These are phyloP conservation scores for Lepidochitona cinerea DNA, from an alignment of 2,888 invertebrate genomes.

Conservation along the genomic window DNA sequence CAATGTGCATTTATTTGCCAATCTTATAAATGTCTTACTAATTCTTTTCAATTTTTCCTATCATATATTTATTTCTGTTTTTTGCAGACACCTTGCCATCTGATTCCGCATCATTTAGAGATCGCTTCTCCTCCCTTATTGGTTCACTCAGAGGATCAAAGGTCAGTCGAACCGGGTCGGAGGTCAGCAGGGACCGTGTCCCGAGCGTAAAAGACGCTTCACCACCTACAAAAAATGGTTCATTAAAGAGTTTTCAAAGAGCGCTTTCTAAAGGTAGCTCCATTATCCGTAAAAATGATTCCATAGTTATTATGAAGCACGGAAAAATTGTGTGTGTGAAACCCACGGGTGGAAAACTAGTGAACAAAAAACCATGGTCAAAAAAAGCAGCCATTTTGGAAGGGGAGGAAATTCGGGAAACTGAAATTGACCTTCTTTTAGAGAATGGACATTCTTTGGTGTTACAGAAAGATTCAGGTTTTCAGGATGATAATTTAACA, in stretches of 20 bases:
- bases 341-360: neutral
- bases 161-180: neutral
- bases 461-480: neutral
- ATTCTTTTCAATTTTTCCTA: too few relatives aligned
- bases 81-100: neutral
- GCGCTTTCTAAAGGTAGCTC: constrained; percentile 43
- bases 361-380: too few relatives aligned
- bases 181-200: neutral
- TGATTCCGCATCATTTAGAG: neutral
- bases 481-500: neutral
- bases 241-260: neutral
- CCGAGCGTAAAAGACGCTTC: neutral
- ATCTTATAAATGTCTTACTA: too few relatives aligned
- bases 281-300: constrained; percentile 53
- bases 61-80: too few relatives aligned
- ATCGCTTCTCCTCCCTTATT: neutral
- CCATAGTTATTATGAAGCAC: constrained; percentile 56
- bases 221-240: neutral
- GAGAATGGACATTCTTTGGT: neutral
- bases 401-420: neutral
- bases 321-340: constrained; percentile 58
- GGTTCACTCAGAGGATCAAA: neutral
- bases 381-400: neutral
- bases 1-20: too few relatives aligned
- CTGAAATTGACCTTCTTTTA: neutral